Evolutionary conservation across 2,888 invertebrate species (phyloP), one percentile per base, ranked within the genome.

Genomic region (Spisula subtruncata): DNA sequence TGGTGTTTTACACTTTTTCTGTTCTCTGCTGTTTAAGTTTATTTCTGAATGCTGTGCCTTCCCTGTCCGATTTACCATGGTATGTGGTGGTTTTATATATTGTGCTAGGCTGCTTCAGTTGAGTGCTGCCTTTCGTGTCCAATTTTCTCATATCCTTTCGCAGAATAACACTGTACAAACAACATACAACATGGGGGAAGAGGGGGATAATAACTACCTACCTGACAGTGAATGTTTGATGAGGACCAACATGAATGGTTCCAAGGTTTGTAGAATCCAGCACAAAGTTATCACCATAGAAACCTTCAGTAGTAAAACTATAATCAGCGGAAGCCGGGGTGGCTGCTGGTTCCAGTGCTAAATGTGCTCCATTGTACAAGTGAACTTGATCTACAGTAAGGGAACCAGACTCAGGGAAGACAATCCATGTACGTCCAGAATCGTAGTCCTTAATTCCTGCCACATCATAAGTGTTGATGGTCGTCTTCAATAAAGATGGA

Each of bases 391-490:
- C 93, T 16, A 95, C 81, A 20, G 85, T 88, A 32, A 94, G 85
- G 60, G 83, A 46, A 32, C 85, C 88, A 25, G 86, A 81, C 29
- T 80, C 82, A 14, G 89, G 85, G 71, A 94, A 93, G 12, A 93
- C 91, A 66, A 95, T 90, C 94, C 94, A 94, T n/a, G 94, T 93
- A 12, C 94, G 91, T 29, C 95, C 92, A 41, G 91, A 88, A 35
- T 94, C 95, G 56, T 89, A 83, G 18, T 88, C 81, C 35, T 51
- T 83, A 14, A 90, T 82, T 6, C 84, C 87, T 66, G 79, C 46
- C 18, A 51, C 25, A 60, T 75, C 80, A 79, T 81, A 90, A n/a
- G 32, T 85, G 25, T 60, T 14, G 18, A 92, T 83, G 16, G 84
- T 83, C 16, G 80, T 79, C 91, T 92, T 60, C 20, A 84, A 46